Evolutionary conservation across 1,140 invertebrate species (phyloP), one percentile per base, ranked within the genome.

Genomic region (Drosophila serrata): DNA sequence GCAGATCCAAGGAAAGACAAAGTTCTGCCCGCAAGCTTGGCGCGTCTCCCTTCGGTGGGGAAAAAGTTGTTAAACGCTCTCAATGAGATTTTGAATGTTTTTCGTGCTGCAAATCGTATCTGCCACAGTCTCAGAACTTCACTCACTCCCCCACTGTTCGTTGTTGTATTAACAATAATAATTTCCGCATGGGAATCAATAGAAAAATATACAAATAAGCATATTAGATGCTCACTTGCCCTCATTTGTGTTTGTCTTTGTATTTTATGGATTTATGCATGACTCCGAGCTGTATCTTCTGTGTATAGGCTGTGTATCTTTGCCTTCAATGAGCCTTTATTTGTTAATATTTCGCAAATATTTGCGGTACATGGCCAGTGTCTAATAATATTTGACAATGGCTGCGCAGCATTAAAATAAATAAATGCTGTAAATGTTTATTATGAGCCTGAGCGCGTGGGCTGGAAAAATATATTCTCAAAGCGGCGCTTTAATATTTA

Each of bases 281-380:
- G 53, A 27, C 61, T 42, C 29, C 15, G 33, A 48, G 42, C 39
- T 59, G 76, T 73, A 80, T 68, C 72, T 60, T 42, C 17, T 33
- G n/a, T 48, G 13, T 33, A 15, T 31, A n/a, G n/a, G 11, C 40
- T 17, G 37, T 84, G 58, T 58, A 43, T 77, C 49, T 78, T 57
- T 45, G 45, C 35, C 74, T 59, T 78, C 78, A 85, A 78, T 86
- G 81, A 82, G 76, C 85, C 58, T 81, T 75, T 90, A 84, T 90
- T 90, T 90, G 84, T 88, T 87, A 90, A 88, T 88, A 90, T 90
- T 84, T 90, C 68, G 85, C 74, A 88, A n/a, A 88, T 88, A 88
- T 88, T 88, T 88, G 84, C 63, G 73, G 81, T 88, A 90, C 85
- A 88, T 88, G 85, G 65, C 85, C 69, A 75, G 68, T 81, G 85